Evolutionary conservation across 2,888 invertebrate genomes (phyloP).

Genomic region (Proisotoma minuta): DNA sequence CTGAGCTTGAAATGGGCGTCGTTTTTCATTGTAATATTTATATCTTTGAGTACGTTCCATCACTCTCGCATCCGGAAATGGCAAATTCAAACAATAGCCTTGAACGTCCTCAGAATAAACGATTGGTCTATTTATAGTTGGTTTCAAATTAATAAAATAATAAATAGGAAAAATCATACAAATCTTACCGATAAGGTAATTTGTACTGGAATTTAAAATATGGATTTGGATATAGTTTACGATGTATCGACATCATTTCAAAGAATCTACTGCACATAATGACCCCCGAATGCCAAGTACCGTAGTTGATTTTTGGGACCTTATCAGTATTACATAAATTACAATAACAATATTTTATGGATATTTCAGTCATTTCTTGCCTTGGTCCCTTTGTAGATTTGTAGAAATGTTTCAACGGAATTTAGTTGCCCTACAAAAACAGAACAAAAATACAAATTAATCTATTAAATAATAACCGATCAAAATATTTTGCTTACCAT

Average conservation of each 20-base stretch:
- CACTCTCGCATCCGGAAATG: slow-evolving; percentile 75
- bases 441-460: neutral
- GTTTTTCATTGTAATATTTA: slow-evolving; percentile 62
- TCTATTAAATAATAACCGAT: slow-evolving; percentile 6
- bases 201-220: slow-evolving; percentile 63
- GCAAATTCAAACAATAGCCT: slow-evolving; percentile 70
- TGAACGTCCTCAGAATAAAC: slow-evolving; percentile 54
- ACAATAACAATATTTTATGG: neutral
- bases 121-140: slow-evolving; percentile 52
- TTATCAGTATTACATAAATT: slow-evolving; percentile 28
- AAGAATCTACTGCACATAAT: slow-evolving; percentile 63
- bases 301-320: slow-evolving; percentile 66
- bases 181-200: slow-evolving; percentile 56
- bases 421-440: slow-evolving; percentile 63
- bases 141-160: neutral
- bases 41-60: slow-evolving; percentile 72
- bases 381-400: slow-evolving; percentile 45
- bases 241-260: slow-evolving; percentile 63
- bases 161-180: neutral
- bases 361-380: slow-evolving; percentile 6
- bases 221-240: slow-evolving; percentile 62
- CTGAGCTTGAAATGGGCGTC: slow-evolving; percentile 71
- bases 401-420: slow-evolving; percentile 64
- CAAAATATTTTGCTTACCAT: slow-evolving; percentile 54
- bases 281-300: slow-evolving; percentile 85